These are phyloP conservation scores for Chelonus insularis DNA, from an alignment of 1,140 invertebrate species.

Conservation along the genomic window DNA sequence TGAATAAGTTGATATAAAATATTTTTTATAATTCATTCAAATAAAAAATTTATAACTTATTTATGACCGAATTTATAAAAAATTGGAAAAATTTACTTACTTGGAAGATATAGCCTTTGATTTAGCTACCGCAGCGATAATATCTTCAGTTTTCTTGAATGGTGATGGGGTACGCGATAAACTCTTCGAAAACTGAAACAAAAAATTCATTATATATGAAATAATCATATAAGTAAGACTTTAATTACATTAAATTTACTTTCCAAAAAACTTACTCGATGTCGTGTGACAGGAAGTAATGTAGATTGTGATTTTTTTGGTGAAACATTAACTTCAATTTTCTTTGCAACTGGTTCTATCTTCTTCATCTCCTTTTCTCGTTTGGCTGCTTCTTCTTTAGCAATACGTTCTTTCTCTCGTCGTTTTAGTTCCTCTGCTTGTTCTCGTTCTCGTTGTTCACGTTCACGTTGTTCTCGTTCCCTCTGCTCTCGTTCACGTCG, in stretches of 20 bases:
- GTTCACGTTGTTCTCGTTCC: conserved; percentile 50
- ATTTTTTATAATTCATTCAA: not conserved
- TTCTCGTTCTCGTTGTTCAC: conserved; percentile 19
- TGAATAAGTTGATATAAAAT: too few species aligned
- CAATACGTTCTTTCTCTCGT: conserved; percentile 53
- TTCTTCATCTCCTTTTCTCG: conserved; percentile 54
- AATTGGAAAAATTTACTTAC: conserved; percentile 34
- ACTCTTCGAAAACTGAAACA: conserved; percentile 66
- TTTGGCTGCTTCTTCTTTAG: conserved; percentile 46
- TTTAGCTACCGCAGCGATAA: conserved; percentile 56
- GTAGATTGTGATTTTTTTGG: conserved; percentile 51
- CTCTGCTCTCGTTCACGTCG: conserved; percentile 57
- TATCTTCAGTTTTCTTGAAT: conserved; percentile 76
- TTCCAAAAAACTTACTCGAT: conserved; percentile 41
- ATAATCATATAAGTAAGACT: conserved; percentile 12
- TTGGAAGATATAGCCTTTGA: conserved; percentile 45
- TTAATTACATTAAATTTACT: conserved; percentile 12
- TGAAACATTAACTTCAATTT: conserved; percentile 47
- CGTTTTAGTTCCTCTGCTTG: conserved; percentile 52
- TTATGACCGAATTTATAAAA: not conserved
- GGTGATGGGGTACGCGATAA: conserved; percentile 78
- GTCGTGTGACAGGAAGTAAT: conserved; percentile 50
- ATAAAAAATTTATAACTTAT: not conserved
- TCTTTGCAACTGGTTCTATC: conserved; percentile 43
- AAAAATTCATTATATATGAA: not conserved